A percentile compares a stretch with the other conserved stretches of the same genome.
Conservation (phyloP, 2,113 vertebrate genomes). For the Megaceryle torquata region DNA sequence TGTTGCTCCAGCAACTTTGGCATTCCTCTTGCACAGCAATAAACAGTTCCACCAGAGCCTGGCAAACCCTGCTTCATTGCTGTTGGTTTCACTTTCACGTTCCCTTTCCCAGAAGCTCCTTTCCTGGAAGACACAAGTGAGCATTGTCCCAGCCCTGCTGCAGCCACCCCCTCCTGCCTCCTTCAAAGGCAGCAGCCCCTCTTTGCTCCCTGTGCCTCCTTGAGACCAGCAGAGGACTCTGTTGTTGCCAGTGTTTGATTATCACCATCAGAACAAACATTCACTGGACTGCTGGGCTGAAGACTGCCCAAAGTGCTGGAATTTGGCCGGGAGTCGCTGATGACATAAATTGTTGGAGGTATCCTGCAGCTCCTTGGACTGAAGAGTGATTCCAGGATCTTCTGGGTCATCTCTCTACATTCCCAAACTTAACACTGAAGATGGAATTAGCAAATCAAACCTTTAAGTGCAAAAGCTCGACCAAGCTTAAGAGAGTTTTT, state of each 20-base stretch:
- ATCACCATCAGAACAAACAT: background rate
- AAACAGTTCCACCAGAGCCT: background rate
- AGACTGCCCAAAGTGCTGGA: background rate
- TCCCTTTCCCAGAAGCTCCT: background rate
- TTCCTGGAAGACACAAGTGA: background rate
- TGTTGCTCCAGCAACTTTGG: rapidly evolving
- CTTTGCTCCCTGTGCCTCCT: background rate
- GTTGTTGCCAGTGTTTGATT: background rate
- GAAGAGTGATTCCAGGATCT: background rate
- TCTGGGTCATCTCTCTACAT: background rate
- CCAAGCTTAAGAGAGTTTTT: no score
- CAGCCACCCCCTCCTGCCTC: background rate
- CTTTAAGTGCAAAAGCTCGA: no score
- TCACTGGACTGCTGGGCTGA: rapidly evolving
- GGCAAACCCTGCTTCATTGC: background rate
- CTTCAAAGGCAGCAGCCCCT: background rate
- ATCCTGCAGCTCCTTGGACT: background rate
- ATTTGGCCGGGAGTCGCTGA: no score
- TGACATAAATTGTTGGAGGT: background rate
- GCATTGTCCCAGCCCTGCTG: background rate
- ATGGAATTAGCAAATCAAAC: background rate
- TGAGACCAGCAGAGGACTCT: background rate
- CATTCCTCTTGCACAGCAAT: background rate
- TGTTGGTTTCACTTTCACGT: background rate
- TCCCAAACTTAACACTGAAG: no score